These are phyloP conservation scores for Sinopyrophorus schimmeli DNA, from an alignment of 2,888 invertebrate species.

Conservation along the genomic window DNA sequence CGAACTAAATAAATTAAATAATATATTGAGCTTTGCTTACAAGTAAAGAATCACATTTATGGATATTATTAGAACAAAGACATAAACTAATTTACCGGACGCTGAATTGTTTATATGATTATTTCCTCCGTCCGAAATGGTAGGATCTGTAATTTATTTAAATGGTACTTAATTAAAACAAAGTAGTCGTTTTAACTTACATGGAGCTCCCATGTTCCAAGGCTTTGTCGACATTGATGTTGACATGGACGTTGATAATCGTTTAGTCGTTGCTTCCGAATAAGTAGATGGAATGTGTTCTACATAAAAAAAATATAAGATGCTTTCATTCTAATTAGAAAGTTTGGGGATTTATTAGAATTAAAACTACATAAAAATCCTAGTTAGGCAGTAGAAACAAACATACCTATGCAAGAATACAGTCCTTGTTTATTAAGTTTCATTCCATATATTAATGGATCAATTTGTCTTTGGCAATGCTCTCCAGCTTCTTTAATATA, in stretches of 20 bases:
- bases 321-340: too few relatives aligned
- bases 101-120: slow-evolving; percentile 27
- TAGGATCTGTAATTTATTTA: slow-evolving; percentile 28
- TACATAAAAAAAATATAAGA: slow-evolving; percentile 1
- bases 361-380: slow-evolving; percentile 1
- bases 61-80: slow-evolving; percentile 8
- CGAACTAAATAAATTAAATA: slow-evolving; percentile 14
- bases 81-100: not conserved
- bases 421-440: slow-evolving; percentile 58
- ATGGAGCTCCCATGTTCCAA: slow-evolving; percentile 39
- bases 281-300: slow-evolving; percentile 20
- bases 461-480: slow-evolving; percentile 64
- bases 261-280: slow-evolving; percentile 23
- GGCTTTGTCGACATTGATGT: slow-evolving; percentile 40
- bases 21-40: slow-evolving; percentile 9
- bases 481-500: slow-evolving; percentile 70
- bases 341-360: not conserved
- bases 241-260: slow-evolving; percentile 23
- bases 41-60: slow-evolving; percentile 21
- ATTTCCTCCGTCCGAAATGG: slow-evolving; percentile 31
- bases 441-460: slow-evolving; percentile 65
- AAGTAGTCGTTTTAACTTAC: slow-evolving; percentile 28
- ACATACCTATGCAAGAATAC: slow-evolving; percentile 45
- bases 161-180: slow-evolving; percentile 5
- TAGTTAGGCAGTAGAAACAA: too few relatives aligned